Base-by-base conservation (phyloP, 30 jellyfish, hydroid and myxozoan species). In the Cassiopea andromeda region DNA sequence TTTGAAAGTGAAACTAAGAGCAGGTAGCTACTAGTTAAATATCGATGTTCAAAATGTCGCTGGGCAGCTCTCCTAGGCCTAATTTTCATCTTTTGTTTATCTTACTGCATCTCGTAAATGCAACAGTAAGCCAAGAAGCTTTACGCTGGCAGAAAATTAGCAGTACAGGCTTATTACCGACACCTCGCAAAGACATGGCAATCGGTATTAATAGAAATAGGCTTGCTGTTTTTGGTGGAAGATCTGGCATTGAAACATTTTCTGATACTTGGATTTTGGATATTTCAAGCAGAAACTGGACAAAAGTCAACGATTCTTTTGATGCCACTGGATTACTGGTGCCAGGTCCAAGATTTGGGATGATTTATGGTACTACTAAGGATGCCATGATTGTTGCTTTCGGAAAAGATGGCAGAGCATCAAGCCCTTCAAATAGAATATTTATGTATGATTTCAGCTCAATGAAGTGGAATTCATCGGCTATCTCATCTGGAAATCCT, bases 261-360 rank as follows among this genome's bases (percentile, higher is more conserved):
- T 44, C 89, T 18, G 97, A 91, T 46, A 91, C 97, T 18, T 91
- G 97, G 97, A 18, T 59, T 58, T 69, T 82, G 50, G 91, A 84
- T 61, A n/a, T 84, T 17, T 44, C 72, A 19, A 77, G 50, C 13
- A 58, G 57, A 67, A 60, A 8, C 17, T 91, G 97, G 97, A 69
- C 64, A 10, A 60, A 60, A 45, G 71, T 54, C 6, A 69, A 78
- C 68, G 88, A 70, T 15, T 66, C 93, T 2, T 45, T 73, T 3
- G 91, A 59, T 57, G n/a, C 18, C 45, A 9, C 27, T 19, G 68
- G 70, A 68, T 7, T 17, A 15, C 59, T 43, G 0, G 79, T 75
- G 17, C 97, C 97, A 7, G 91, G 87, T 49, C 69, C 87, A 17
- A 75, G 76, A 7, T 91, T 46, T 75, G 91, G 92, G 18, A 67